Evolutionary conservation across 2,113 vertebrate genomes (phyloP), one percentile per base, ranked within the genome.

Genomic region (Cyanoderma ruficeps): DNA sequence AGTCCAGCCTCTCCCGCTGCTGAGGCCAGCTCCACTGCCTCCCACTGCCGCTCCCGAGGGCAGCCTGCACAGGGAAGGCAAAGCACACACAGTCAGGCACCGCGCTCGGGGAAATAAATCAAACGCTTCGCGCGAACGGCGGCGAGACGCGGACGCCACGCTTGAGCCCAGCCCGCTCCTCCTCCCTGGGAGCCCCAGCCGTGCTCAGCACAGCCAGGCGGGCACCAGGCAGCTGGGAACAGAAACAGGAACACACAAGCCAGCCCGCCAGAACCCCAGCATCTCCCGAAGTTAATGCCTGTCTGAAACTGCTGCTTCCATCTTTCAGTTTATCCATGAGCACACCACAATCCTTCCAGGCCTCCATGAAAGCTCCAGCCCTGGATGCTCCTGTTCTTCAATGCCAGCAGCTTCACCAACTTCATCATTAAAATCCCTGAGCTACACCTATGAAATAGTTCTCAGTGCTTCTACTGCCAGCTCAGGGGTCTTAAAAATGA

Each of bases 1-100:
- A 98, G 98, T 98, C 98, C 98, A 98, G 98, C 98, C 99, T 99
- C 98, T 98, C 97, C 97, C 89, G 89, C 96, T 97, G 98, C 98
- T 79, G 97, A 98, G 98, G 98, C 98, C 98, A 98, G 98, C 98
- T 99, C 98, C 98, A 98, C 98, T 95, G 98, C 98, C 98, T 98
- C 98, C 98, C 98, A 98, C 98, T 97, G 98, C 98, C 98, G 98
- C 98, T 97, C 98, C 98, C 90, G 97, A 98, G 98, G 98, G 98
- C 98, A 98, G 98, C 98, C 99, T 99, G 91, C 80, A 89, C n/a
- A 52, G 23, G 41, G 33, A 68, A 77, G 11, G 33, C 30, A 50
- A 28, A 33, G 31, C 10, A 89, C 24, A 89, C 24, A 75, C 19
- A 5, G 74, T 96, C 15, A 96, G 83, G 35, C 15, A 6, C 1